Evolutionary conservation across 2,113 vertebrate species (phyloP).

Genomic region (Cavia aperea): DNA sequence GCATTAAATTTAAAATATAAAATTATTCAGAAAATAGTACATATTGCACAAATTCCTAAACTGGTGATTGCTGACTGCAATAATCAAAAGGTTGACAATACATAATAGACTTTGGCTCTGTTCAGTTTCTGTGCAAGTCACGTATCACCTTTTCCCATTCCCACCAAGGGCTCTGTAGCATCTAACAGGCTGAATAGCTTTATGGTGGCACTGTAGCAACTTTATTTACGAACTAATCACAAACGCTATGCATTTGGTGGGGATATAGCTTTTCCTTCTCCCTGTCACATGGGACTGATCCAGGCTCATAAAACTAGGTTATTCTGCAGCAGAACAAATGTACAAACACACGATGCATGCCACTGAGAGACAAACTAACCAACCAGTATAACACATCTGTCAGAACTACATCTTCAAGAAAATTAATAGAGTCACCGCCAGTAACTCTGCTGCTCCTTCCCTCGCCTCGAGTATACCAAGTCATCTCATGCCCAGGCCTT

Average conservation of each 20-base stretch:
- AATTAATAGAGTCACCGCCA: not conserved
- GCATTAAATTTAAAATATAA: not conserved
- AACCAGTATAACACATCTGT: not conserved
- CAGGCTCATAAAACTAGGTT: not conserved
- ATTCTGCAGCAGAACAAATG: not conserved
- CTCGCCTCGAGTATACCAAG: not conserved
- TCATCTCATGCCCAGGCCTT: not conserved
- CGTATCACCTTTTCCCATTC: fast-evolving
- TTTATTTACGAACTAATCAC: not conserved
- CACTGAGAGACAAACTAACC: not conserved
- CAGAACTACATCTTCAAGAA: not conserved
- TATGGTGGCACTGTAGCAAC: not conserved
- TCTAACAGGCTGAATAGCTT: not conserved
- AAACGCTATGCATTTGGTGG: not conserved
- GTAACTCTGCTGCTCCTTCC: fast-evolving
- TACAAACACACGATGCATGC: not conserved
- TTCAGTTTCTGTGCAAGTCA: not conserved
- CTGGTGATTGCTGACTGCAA: not conserved
- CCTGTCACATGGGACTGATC: not conserved
- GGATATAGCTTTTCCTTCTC: not conserved
- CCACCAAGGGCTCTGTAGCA: not conserved
- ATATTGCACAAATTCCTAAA: not conserved
- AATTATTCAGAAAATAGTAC: not conserved
- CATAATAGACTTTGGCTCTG: not conserved
- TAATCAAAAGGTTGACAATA: not conserved